These are phyloP conservation scores for Ascaphus truei DNA, from an alignment of 2,113 vertebrate genomes.

Conservation along the genomic window DNA sequence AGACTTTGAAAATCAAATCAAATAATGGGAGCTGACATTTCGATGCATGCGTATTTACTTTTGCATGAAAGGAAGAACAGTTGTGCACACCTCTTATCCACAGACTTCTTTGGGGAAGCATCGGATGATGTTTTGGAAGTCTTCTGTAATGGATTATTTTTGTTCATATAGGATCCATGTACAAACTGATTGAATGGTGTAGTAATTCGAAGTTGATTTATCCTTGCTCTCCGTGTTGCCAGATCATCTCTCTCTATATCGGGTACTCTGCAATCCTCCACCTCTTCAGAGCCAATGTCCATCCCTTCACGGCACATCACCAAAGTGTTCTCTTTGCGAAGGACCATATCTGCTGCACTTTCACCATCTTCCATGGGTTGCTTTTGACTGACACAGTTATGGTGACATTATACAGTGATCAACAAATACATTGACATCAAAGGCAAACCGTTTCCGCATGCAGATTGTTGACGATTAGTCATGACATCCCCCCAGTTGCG, in stretches of 20 bases:
- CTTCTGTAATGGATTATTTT: conserved; percentile 68
- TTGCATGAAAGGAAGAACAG: too few relatives aligned
- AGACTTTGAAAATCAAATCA: too few relatives aligned
- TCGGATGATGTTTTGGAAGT: conserved; percentile 59
- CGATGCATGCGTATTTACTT: too few relatives aligned
- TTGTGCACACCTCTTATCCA: conserved; percentile 57
- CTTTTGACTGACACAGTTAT: conserved; percentile 57
- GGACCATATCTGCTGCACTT: conserved; percentile 70
- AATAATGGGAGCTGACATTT: too few relatives aligned
- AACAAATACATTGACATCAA: not conserved
- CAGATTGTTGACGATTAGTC: conserved; percentile 15
- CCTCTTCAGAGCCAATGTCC: conserved; percentile 64
- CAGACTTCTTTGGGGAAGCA: not conserved
- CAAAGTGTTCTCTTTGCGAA: conserved; percentile 79
- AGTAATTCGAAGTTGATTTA: conserved; percentile 59
- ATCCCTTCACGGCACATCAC: conserved; percentile 57
- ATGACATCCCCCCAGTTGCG: not conserved
- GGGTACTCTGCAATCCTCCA: conserved; percentile 69
- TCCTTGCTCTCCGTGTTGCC: conserved; percentile 74
- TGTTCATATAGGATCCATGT: conserved; percentile 64
- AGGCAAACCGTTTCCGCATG: not conserved
- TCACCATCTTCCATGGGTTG: conserved; percentile 45
- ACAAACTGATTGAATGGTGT: conserved; percentile 72
- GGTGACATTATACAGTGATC: not conserved
- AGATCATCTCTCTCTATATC: conserved; percentile 89